Percentiles rank a stretch among this genome's conserved stretches.
Conservation (phyloP, 2,888 invertebrate species). For the Lutraria lutraria region DNA sequence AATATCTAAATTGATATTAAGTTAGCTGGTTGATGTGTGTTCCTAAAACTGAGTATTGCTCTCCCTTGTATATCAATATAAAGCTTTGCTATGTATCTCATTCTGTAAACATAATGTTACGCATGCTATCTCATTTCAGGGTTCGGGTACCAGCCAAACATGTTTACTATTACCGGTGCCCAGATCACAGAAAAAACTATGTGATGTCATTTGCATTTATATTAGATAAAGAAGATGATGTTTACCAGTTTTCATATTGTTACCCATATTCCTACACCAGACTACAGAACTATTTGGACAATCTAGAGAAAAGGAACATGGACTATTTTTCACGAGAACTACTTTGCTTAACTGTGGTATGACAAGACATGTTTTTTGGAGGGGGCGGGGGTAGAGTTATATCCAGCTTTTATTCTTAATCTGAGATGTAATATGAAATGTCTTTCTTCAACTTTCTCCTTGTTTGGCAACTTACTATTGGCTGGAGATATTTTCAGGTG, state of each 20-base stretch:
- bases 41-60: too few species aligned
- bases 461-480: not conserved
- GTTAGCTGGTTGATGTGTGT: too few species aligned
- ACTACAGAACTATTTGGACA: conserved; percentile 93
- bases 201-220: conserved; percentile 97
- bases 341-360: conserved; percentile 85
- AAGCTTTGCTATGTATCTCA: too few species aligned
- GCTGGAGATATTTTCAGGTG: not conserved
- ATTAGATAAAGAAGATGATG: conserved; percentile 97
- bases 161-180: conserved; percentile 96
- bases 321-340: conserved; percentile 91
- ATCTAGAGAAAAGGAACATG: conserved; percentile 90
- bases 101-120: not conserved
- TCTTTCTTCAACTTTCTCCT: too few species aligned
- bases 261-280: conserved; percentile 98
- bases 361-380: conserved; percentile 45
- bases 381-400: too few species aligned
- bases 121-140: conserved; percentile 74
- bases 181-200: conserved; percentile 94
- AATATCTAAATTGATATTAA: too few species aligned
- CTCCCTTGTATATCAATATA: too few species aligned
- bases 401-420: too few species aligned
- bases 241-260: conserved; percentile 97
- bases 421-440: too few species aligned
- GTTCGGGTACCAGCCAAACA: conserved; percentile 89